Conservation (phyloP, 2,888 invertebrate species). For the Notodromas monacha region DNA sequence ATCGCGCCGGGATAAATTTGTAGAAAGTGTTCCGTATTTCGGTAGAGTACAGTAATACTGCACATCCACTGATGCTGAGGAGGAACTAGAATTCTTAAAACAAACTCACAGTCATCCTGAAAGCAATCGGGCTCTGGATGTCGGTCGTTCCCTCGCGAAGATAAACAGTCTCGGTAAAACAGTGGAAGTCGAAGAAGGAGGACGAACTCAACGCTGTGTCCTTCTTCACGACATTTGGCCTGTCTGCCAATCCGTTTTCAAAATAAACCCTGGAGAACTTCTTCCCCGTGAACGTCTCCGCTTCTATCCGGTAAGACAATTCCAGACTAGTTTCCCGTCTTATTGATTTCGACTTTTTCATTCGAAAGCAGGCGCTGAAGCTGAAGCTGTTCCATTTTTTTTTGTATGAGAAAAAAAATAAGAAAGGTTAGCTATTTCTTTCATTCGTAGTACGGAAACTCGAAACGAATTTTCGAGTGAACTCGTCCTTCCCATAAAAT, state of each 20-base stretch:
- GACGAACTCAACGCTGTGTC: slow-evolving; percentile 12
- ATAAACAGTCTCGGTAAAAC: slow-evolving; percentile 44
- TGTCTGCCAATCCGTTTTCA: slow-evolving; percentile 18
- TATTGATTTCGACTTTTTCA: slow-evolving; percentile 21
- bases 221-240: slow-evolving; percentile 13
- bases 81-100: too few species aligned
- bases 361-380: slow-evolving; percentile 49
- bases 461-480: too few species aligned
- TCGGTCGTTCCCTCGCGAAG: slow-evolving; percentile 27
- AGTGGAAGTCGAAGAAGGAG: slow-evolving; percentile 20
- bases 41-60: too few species aligned
- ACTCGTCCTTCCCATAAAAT: too few species aligned
- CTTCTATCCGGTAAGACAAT: slow-evolving; percentile 40
- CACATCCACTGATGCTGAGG: too few species aligned
- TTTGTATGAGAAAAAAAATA: slow-evolving; percentile 13
- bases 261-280: slow-evolving; percentile 54
- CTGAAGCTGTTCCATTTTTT: slow-evolving; percentile 29
- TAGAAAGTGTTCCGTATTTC: too few species aligned
- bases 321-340: slow-evolving; percentile 17
- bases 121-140: slow-evolving; percentile 55
- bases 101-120: too few species aligned
- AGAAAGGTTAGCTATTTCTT: slow-evolving; percentile 6
- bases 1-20: too few species aligned
- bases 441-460: too few species aligned
- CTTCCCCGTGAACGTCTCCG: slow-evolving; percentile 37